Evolutionary conservation across 2,113 vertebrate genomes (phyloP).

Genomic region (Mesitornis unicolor): DNA sequence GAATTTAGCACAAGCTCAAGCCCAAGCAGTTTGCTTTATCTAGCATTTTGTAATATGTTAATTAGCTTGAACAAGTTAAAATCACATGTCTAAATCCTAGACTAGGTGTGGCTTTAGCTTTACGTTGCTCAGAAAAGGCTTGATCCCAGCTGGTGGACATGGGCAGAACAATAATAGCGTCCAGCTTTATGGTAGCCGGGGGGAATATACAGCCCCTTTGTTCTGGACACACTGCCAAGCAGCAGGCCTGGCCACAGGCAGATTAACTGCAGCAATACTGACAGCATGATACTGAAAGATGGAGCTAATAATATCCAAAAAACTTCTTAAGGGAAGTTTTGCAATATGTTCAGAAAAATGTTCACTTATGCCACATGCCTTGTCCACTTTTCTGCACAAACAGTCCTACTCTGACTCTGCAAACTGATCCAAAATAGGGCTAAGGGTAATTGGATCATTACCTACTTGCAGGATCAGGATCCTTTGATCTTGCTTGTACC

Average conservation of each 20-base stretch:
- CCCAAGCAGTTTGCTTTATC: neutral
- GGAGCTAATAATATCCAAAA: neutral
- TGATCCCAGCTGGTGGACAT: neutral
- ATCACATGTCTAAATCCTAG: neutral
- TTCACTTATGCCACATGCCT: neutral
- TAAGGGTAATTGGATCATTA: neutral
- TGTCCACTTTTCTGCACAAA: neutral
- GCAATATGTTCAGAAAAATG: neutral
- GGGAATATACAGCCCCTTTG: neutral
- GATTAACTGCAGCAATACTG: neutral
- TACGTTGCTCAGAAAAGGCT: neutral
- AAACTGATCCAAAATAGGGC: neutral
- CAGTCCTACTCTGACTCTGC: accelerated
- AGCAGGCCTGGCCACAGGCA: neutral
- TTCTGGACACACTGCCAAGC: neutral
- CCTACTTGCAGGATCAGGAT: neutral
- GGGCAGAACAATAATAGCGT: neutral
- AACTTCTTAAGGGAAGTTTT: neutral
- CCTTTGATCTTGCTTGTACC: neutral
- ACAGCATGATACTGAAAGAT: neutral
- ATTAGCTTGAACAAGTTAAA: neutral
- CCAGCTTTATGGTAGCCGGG: neutral
- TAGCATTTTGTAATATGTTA: neutral
- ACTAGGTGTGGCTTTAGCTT: neutral
- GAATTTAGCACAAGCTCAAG: neutral